Evolutionary conservation across 2,113 vertebrate genomes (phyloP).

Genomic region (Odocoileus virginianus): DNA sequence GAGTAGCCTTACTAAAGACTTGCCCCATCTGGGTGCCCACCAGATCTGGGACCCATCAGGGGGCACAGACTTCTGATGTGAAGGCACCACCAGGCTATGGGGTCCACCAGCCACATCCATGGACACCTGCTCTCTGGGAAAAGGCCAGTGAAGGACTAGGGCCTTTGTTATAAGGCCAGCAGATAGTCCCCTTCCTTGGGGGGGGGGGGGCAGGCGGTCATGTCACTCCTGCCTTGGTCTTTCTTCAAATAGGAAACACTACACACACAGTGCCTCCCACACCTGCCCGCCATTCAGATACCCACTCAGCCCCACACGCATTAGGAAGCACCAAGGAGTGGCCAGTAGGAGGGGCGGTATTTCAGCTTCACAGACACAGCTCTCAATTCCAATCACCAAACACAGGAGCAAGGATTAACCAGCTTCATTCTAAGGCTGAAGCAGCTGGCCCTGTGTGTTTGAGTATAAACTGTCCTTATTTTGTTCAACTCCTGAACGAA

Average conservation of each 20-base stretch:
- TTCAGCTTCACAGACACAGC: neutral
- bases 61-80: neutral
- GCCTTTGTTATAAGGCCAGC: neutral
- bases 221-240: neutral
- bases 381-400: neutral
- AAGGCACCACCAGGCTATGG: neutral
- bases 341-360: accelerated
- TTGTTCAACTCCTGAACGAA: neutral
- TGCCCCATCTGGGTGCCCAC: neutral
- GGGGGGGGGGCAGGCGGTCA: accelerated
- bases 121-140: neutral
- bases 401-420: neutral
- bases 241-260: neutral
- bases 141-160: neutral
- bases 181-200: too few relatives aligned
- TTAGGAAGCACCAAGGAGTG: neutral
- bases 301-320: accelerated
- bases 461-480: neutral
- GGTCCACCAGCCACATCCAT: neutral
- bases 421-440: accelerated
- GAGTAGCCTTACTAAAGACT: neutral
- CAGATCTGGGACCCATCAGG: too few relatives aligned
- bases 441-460: neutral
- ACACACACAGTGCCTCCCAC: accelerated
- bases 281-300: neutral